Evolutionary conservation across 2,888 invertebrate species (phyloP), one percentile per base, ranked within the genome.

Genomic region (Abrostola triplasia): DNA sequence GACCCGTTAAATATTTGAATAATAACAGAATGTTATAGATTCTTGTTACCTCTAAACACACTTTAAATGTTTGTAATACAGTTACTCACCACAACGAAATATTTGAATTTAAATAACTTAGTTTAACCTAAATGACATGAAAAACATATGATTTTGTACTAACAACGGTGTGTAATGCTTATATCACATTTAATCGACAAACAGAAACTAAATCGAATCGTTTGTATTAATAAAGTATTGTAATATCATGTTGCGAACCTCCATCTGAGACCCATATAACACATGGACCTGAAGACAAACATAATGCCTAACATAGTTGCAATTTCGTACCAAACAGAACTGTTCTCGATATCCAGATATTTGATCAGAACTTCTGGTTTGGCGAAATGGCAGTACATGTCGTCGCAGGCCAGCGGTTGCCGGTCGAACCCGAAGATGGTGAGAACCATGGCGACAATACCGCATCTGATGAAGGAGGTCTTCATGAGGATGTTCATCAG

Each of bases 311-410:
- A 53, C 84, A 96, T 91, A 38, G 92, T 90, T 0, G 84, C 82
- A 49, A 96, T 92, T 88, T 96, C 96, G 11, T 93, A 85, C 91
- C 95, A 95, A 2, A 96, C 92, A 0, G 96, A 96, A 13, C 86
- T 95, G 8, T 91, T 89, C 54, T 95, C 95, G 8, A 96, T 91
- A 71, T 96, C 96, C 38, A 96, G 80, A 78, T 95, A 96, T 75
- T 95, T 94, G 0, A 96, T 77, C 5, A 96, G 77, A 0, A 96
- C 96, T 49, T 95, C 95, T 0, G 96, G 96, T 85, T 96, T 96
- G 9, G 95, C 92, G 78, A 96, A 96, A 77, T 96, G 96, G 78
- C 96, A 96, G 80, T 96, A 96, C 38, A 96, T 88, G 0, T 96
- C 95, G 11, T 90, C 84, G 79, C 96, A 96, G 5, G 95, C 90